Conservation (phyloP, 2,888 invertebrate genomes). For the Electrophaes corylata region DNA sequence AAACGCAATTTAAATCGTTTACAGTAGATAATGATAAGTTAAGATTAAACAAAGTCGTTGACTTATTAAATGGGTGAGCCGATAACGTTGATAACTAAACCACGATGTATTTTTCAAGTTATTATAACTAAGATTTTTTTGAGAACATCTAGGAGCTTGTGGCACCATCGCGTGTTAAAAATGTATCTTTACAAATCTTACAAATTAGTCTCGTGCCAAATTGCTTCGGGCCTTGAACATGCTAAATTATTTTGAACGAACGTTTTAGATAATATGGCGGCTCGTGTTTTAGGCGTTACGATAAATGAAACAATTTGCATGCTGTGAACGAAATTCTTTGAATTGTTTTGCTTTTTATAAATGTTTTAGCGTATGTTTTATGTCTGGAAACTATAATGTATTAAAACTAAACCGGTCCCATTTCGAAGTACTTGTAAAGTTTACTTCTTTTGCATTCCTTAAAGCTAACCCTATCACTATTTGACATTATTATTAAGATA, state of each 20-base stretch:
- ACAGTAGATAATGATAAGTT: slow-evolving; percentile 57
- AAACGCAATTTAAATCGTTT: slow-evolving; percentile 60
- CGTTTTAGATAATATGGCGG: slow-evolving; percentile 2
- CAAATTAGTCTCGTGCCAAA: slow-evolving; percentile 54
- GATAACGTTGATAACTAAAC: slow-evolving; percentile 45
- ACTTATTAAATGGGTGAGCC: slow-evolving; percentile 54
- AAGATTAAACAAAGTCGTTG: slow-evolving; percentile 68
- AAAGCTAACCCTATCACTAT: too few species aligned
- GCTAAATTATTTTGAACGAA: slow-evolving; percentile 9
- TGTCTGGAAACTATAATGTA: neutral
- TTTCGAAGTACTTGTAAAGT: too few species aligned
- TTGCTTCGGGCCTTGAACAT: slow-evolving; percentile 39
- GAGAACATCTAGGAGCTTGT: too few species aligned
- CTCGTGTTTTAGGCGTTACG: slow-evolving; percentile 23
- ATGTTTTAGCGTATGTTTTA: slow-evolving; percentile 7
- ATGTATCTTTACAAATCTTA: slow-evolving; percentile 42
- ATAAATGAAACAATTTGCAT: slow-evolving; percentile 23
- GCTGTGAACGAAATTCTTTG: slow-evolving; percentile 19
- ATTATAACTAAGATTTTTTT: too few species aligned
- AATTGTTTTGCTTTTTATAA: slow-evolving; percentile 21
- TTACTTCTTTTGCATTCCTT: too few species aligned
- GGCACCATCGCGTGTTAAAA: slow-evolving; percentile 57
- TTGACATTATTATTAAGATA: too few species aligned
- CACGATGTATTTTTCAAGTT: too few species aligned
- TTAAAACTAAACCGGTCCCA: neutral